phyloP scores from a whole-genome alignment of 2,113 vertebrate species.

The Cardinalis cardinalis region DNA sequence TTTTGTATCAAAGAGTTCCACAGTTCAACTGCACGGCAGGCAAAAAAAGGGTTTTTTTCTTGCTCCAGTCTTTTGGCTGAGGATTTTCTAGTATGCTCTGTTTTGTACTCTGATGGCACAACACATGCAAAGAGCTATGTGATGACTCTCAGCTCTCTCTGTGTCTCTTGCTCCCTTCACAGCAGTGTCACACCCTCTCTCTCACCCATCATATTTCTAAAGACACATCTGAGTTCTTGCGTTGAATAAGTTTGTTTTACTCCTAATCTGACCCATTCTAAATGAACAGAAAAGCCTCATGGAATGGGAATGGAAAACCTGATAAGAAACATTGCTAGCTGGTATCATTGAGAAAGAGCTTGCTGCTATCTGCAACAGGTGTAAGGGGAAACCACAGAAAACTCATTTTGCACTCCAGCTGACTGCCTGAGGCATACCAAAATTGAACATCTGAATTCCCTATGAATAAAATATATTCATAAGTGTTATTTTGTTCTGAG shows the following conservation, averaged over 20 bases:
- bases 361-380: slow-evolving; percentile 20
- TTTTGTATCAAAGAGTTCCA: background rate
- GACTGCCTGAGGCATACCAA: slow-evolving; percentile 39
- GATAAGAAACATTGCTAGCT: background rate
- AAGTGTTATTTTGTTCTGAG: slow-evolving; percentile 6
- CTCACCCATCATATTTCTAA: background rate
- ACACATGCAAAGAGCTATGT: background rate
- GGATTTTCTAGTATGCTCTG: background rate
- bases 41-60: background rate
- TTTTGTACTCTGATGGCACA: background rate
- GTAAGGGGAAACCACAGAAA: slow-evolving; percentile 1
- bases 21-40: background rate
- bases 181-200: background rate
- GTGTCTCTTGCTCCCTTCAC: background rate
- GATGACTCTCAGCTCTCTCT: background rate
- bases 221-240: background rate
- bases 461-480: slow-evolving; percentile 50
- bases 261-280: background rate
- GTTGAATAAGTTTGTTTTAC: background rate
- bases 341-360: background rate
- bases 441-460: slow-evolving; percentile 26
- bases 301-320: background rate
- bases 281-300: background rate
- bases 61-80: background rate
- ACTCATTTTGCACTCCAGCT: slow-evolving; percentile 34